Evolutionary conservation across 2,113 vertebrate species (phyloP), one percentile per base, ranked within the genome.

Genomic region (Apeltes quadracus): DNA sequence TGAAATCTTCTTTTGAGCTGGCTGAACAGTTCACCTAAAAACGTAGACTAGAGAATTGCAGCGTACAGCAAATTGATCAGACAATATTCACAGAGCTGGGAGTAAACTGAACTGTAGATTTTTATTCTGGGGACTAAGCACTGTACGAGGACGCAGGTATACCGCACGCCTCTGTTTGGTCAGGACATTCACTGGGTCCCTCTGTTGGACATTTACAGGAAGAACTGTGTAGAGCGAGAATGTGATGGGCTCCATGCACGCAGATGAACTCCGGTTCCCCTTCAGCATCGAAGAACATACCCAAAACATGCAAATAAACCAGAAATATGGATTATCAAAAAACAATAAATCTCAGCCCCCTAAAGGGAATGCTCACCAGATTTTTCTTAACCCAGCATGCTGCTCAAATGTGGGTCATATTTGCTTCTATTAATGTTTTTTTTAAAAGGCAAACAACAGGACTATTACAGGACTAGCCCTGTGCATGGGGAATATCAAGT

Each of bases 141-240:
- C 43, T 20, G 34, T 44, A 32, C 27, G 41, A 69, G 58, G 25
- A 50, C 59, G 27, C 12, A 43, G 34, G 55, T 66, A 51, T 73
- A 20, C 5, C 51, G 58, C 41, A 15, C 51, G 9, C 15, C 51
- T 70, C 38, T 57, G 15, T 73, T 46, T 69, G 62, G 34, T 74
- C 56, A 25, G 61, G 23, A 65, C 41, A 78, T 59, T 73, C 51
- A 70, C 77, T 70, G 74, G 72, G 63, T 80, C 76, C 75, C 81
- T 70, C 72, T 82, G 70, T 80, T 82, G 74, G 77, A 73, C 72
- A 56, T 69, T 76, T 84, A 71, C 68, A 69, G 75, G 57, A 88
- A 79, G 41, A 56, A 58, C 69, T n/a, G n/a, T n/a, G n/a, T n/a
- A n/a, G n/a, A n/a, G n/a, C n/a, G n/a, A n/a, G n/a, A n/a, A n/a